These are phyloP conservation scores for Gymnorhina tibicen DNA, from an alignment of 2,113 vertebrate genomes.

Conservation along the genomic window DNA sequence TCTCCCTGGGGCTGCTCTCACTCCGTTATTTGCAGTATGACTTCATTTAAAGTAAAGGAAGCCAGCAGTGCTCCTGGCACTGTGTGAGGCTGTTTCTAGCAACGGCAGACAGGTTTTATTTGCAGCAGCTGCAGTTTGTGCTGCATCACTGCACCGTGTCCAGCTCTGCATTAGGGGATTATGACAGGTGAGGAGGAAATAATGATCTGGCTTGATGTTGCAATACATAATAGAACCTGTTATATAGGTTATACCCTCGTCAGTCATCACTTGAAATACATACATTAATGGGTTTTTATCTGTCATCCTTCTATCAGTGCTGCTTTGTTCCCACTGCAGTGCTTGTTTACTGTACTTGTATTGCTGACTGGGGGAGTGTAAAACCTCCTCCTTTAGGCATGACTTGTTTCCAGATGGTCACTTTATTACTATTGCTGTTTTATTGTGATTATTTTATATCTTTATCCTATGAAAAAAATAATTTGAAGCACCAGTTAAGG, in stretches of 20 bases:
- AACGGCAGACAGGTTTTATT: not conserved
- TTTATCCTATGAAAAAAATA: not conserved
- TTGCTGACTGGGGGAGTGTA: not conserved
- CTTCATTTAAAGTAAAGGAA: not conserved
- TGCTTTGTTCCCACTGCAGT: not conserved
- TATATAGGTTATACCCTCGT: not conserved
- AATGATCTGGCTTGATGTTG: fast-evolving
- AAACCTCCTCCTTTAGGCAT: not conserved
- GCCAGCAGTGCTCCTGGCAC: not conserved
- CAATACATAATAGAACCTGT: not conserved
- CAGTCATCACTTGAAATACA: not conserved
- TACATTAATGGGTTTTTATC: not conserved
- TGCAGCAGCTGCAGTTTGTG: not conserved
- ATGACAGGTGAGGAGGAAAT: not conserved
- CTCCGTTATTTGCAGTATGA: not conserved
- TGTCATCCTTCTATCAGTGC: not conserved
- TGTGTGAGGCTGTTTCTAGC: not conserved
- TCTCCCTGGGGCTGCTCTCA: not conserved
- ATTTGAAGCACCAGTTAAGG: not conserved
- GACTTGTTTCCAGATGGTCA: not conserved
- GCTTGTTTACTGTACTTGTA: not conserved
- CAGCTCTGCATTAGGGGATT: not conserved
- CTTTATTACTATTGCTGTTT: not conserved
- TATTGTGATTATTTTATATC: not conserved
- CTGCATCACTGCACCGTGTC: not conserved